Base-by-base conservation (phyloP, 2,888 invertebrate species). In the Bugula neritina region DNA sequence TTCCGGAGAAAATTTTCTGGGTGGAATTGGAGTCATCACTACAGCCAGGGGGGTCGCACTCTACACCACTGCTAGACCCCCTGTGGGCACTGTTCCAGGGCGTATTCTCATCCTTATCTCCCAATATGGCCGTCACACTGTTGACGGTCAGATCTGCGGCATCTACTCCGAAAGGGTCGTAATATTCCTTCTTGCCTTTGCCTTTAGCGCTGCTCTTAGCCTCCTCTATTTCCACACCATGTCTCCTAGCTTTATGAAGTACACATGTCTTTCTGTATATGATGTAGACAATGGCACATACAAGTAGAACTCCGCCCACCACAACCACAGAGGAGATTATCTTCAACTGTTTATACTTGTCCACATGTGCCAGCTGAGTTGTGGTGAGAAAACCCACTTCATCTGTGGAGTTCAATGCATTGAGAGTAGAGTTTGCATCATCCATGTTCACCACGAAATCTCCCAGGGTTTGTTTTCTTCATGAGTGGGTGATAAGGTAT, bases 71-170 rank as follows among this genome's bases (percentile, higher is more conserved):
- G 63, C 63, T 63, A 17, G 55, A 55, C 13, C 63, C 63, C 43
- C 43, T 43, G 43, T 43, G 43, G 13, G 25, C 27, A 63, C 13
- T 31, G 27, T 57, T 57, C 17, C 25, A 13, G 27, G 63, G 63
- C 29, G 27, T 63, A 10, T 63, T 31, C 17, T 63, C 63, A 3
- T 63, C 63, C 13, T 63, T 17, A 25, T 17, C 21, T 17, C 25
- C 17, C 31, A 63, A 13, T 43, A 43, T 43, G n/a, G 63, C 63
- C 13, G 63, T 63, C n/a, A 63, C 63, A 63, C 63, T 63, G 63
- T 63, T 63, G 31, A 63, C 31, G 27, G 63, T 63, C 31, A 63
- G 27, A 5, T 63, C 63, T 31, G 21, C 27, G 3, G 63, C 31
- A 27, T 63, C 63, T 31, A 21, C 21, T 10, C 63, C 63, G 31